These are phyloP conservation scores for Polypterus bichir DNA, from an alignment of 2,113 vertebrate genomes.

Conservation along the genomic window DNA sequence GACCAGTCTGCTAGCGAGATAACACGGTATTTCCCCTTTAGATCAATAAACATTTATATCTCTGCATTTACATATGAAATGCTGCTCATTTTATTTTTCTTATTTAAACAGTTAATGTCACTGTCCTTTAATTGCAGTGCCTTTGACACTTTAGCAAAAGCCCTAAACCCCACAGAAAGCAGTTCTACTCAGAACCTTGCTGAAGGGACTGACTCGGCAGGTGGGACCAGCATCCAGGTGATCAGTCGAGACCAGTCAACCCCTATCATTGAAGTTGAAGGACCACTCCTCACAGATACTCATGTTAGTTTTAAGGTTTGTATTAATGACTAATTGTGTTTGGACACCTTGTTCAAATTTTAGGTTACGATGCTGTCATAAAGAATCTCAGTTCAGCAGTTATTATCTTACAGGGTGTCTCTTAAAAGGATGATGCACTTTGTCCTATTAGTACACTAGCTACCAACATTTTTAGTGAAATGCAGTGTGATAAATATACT, in stretches of 20 bases:
- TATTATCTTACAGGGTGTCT: not conserved
- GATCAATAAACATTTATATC: too few species aligned
- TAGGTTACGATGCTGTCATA: not conserved
- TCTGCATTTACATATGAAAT: too few species aligned
- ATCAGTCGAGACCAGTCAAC: slow-evolving; percentile 91
- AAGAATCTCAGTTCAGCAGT: not conserved
- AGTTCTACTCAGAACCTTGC: slow-evolving; percentile 49
- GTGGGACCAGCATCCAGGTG: slow-evolving; percentile 81
- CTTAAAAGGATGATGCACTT: not conserved
- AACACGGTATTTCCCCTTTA: slow-evolving; percentile 60
- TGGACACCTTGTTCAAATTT: too few species aligned
- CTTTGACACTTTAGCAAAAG: slow-evolving; percentile 97
- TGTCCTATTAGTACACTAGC: not conserved
- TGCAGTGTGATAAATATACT: too few species aligned
- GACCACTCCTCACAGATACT: slow-evolving; percentile 89
- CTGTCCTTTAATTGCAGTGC: slow-evolving; percentile 55
- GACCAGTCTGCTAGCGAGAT: slow-evolving; percentile 85
- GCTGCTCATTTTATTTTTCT: too few species aligned
- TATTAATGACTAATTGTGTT: not conserved
- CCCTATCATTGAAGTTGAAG: slow-evolving; percentile 94
- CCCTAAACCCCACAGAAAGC: slow-evolving; percentile 75
- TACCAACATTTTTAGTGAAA: too few species aligned
- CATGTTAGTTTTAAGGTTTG: slow-evolving; percentile 89
- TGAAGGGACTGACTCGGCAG: slow-evolving; percentile 58
- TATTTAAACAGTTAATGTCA: not conserved